Percentiles rank a stretch among this genome's conserved stretches.
phyloP scores from a whole-genome alignment of 2,888 invertebrate species.

The Athalia cordata region DNA sequence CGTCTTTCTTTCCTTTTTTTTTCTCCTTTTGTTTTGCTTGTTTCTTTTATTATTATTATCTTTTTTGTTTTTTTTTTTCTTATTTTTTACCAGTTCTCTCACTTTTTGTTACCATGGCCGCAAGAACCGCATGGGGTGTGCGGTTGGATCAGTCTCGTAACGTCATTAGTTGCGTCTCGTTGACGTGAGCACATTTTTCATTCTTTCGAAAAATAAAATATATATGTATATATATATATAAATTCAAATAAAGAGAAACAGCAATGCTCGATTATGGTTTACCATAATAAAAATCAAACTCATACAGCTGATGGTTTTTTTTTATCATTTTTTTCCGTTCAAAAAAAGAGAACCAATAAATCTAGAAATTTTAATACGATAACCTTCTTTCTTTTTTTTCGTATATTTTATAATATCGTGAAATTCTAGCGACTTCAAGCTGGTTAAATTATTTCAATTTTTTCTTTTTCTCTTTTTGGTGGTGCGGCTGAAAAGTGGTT shows the following conservation, averaged over 20 bases:
- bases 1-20: constrained; percentile 56
- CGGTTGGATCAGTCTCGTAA: constrained; percentile 64
- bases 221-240: background rate
- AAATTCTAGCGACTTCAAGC: no score
- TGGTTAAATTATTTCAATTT: no score
- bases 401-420: no score
- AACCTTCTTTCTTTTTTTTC: no score
- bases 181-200: constrained; percentile 66
- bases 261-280: no score
- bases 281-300: no score
- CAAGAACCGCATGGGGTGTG: constrained; percentile 62
- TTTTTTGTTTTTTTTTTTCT: background rate
- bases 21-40: background rate
- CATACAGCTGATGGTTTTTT: no score
- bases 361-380: no score
- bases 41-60: background rate
- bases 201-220: constrained; percentile 40
- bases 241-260: no score
- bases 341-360: no score
- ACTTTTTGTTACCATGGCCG: constrained; percentile 61
- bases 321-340: no score
- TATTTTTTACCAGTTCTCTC: constrained; percentile 18
- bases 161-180: constrained; percentile 70
- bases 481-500: background rate
- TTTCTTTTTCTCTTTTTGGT: background rate